phyloP scores from a whole-genome alignment of 37 sponge, comb jelly and placozoan genomes.

The Aplysina aerophoba region DNA sequence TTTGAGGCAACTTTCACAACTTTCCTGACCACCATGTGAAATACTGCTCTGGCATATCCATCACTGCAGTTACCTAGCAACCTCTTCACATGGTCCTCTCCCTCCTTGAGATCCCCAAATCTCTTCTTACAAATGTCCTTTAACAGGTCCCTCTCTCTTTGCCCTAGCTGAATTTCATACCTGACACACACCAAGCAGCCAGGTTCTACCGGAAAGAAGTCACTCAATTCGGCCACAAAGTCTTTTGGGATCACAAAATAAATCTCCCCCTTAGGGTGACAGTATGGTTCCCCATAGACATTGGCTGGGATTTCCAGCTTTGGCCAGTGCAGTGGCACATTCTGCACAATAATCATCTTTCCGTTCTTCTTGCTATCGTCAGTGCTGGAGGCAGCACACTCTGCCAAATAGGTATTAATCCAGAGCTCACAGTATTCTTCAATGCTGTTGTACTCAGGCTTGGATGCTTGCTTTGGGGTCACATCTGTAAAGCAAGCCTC shows the following conservation, averaged over 20 bases:
- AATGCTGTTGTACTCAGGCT: conserved; percentile 18
- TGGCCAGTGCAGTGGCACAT: conserved; percentile 44
- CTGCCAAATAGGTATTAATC: conserved; percentile 49
- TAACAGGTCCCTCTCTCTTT: neutral
- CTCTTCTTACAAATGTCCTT: neutral
- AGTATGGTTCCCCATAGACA: conserved; percentile 35
- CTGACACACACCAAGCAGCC: conserved; percentile 57
- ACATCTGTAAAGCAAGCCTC: conserved; percentile 33
- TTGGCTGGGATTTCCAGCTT: conserved; percentile 32
- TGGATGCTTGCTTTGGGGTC: conserved; percentile 21
- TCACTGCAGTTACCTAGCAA: neutral
- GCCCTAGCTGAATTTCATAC: conserved; percentile 9
- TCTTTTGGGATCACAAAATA: conserved; percentile 14
- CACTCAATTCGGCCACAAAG: neutral
- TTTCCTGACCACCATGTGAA: conserved; percentile 56
- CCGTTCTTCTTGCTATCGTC: neutral
- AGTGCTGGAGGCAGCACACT: conserved; percentile 33
- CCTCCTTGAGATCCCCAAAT: neutral
- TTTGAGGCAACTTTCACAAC: too few species aligned
- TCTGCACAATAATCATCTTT: neutral
- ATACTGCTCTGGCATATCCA: conserved; percentile 44
- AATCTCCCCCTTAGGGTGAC: neutral
- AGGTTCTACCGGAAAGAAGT: conserved; percentile 22
- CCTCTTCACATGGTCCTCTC: neutral
- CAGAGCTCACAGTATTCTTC: conserved; percentile 38